Percentiles rank a stretch among this genome's conserved stretches.
Evolutionary conservation across 2,113 vertebrate genomes (phyloP).

Genomic region (Elanus axillaris): DNA sequence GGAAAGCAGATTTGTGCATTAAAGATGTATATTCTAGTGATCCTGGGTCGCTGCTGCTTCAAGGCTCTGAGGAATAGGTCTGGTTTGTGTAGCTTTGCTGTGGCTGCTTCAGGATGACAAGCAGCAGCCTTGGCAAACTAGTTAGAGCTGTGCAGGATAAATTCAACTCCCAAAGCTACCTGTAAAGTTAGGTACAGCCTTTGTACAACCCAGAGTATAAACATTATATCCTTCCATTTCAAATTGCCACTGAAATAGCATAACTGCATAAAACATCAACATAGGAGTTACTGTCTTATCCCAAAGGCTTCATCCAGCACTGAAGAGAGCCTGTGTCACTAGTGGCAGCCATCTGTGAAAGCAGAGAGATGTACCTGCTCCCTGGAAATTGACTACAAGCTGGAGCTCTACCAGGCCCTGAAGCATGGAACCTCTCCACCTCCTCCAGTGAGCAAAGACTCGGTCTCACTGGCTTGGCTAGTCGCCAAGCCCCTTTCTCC

Average conservation of each 20-base stretch:
- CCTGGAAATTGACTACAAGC: too few relatives aligned
- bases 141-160: background rate
- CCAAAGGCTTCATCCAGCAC: background rate
- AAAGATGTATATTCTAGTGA: accelerated
- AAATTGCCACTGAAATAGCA: background rate
- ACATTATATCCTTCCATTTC: accelerated
- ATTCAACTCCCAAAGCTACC: background rate
- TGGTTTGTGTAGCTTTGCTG: background rate
- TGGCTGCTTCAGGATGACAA: background rate
- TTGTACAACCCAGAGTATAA: too few relatives aligned
- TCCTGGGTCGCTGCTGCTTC: background rate
- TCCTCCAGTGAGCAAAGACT: background rate
- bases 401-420: background rate
- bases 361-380: background rate
- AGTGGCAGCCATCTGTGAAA: background rate
- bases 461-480: background rate
- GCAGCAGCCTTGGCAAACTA: background rate
- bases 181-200: accelerated
- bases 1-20: background rate
- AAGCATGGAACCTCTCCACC: too few relatives aligned
- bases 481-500: too few relatives aligned
- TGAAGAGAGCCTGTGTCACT: background rate
- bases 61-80: accelerated
- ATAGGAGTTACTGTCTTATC: background rate
- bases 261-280: accelerated